phyloP scores from a whole-genome alignment of 2,113 vertebrate genomes.

The Hippocampus comes region DNA sequence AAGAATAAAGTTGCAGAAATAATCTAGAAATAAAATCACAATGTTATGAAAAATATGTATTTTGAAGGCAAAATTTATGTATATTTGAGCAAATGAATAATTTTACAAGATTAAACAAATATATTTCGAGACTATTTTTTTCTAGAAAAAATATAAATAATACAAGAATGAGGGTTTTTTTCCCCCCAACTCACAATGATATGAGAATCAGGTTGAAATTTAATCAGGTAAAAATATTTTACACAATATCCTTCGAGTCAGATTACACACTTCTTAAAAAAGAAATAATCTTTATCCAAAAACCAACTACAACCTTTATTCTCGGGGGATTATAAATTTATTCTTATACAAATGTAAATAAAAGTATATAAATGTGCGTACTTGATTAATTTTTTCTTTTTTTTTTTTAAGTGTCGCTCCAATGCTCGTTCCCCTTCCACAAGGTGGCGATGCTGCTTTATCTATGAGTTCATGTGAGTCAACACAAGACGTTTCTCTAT shows the following conservation, averaged over 20 bases:
- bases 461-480: neutral
- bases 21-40: neutral
- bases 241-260: too few species aligned
- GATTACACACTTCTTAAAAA: neutral
- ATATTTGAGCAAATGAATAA: too few species aligned
- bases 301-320: neutral
- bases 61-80: too few species aligned
- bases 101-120: too few species aligned
- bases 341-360: neutral
- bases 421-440: constrained; percentile 38
- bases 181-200: neutral
- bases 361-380: too few species aligned
- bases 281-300: neutral
- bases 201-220: neutral
- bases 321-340: neutral
- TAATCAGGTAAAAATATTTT: neutral
- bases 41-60: neutral
- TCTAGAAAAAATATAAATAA: too few species aligned
- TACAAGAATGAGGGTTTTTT: neutral
- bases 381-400: neutral
- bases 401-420: neutral
- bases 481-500: neutral
- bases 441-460: constrained; percentile 56
- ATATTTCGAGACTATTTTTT: too few species aligned
- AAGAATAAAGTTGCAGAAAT: too few species aligned